These are phyloP conservation scores for Adelosebastes latens DNA, from an alignment of 2,797 vertebrate species.

Conservation along the genomic window DNA sequence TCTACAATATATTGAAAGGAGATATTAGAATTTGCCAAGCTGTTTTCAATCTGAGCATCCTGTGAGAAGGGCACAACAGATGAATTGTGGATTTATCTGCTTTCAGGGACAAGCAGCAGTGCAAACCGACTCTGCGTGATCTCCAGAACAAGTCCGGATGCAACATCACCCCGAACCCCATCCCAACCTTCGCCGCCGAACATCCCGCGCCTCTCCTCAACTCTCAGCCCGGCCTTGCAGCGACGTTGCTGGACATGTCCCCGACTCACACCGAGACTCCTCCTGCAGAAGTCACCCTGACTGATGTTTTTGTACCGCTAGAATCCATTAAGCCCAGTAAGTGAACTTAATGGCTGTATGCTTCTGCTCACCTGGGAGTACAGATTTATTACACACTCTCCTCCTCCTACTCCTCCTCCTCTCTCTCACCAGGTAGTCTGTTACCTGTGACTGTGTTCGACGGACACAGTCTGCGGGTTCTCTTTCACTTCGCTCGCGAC, in stretches of 20 bases:
- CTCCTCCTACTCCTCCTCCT: neutral
- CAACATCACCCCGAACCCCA: slow-evolving; percentile 55
- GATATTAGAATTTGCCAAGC: no score
- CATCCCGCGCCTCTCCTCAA: slow-evolving; percentile 42
- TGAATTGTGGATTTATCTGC: neutral
- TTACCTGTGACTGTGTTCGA: slow-evolving; percentile 96
- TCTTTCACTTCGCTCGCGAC: slow-evolving; percentile 94
- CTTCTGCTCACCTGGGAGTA: neutral
- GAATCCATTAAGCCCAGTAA: slow-evolving; percentile 98
- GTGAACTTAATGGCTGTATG: neutral
- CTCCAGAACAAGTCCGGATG: slow-evolving; percentile 89
- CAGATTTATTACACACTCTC: neutral
- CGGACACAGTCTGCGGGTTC: slow-evolving; percentile 93
- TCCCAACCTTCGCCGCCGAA: slow-evolving; percentile 68
- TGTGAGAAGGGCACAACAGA: neutral
- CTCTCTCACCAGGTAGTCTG: slow-evolving; percentile 86
- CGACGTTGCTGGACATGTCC: slow-evolving; percentile 59
- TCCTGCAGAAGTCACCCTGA: slow-evolving; percentile 78
- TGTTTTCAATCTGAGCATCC: neutral
- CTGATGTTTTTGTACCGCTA: slow-evolving; percentile 91
- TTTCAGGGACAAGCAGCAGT: slow-evolving; percentile 92
- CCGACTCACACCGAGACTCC: slow-evolving; percentile 56
- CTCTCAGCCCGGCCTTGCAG: slow-evolving; percentile 61
- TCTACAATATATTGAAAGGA: no score
- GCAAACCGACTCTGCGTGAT: slow-evolving; percentile 92